Evolutionary conservation across 2,113 vertebrate species (phyloP).

Genomic region (Tenrec ecaudatus): DNA sequence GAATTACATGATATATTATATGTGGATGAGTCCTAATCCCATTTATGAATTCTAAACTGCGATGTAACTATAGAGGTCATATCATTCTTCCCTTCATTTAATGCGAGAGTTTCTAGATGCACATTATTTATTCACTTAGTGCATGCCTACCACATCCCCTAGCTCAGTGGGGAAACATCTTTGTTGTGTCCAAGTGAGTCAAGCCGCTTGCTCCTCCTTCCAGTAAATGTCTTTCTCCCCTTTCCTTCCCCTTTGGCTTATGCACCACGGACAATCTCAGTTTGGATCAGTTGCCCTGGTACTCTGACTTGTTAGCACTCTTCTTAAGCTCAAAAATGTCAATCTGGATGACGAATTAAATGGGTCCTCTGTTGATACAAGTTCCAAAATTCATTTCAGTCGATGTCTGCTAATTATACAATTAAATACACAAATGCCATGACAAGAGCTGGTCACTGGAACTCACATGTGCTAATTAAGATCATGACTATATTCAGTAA

Average conservation of each 20-base stretch:
- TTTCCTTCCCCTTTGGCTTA: neutral
- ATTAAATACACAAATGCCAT: neutral
- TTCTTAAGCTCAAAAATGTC: neutral
- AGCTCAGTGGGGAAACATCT: neutral
- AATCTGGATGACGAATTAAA: neutral
- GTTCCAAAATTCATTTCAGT: neutral
- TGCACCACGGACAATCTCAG: neutral
- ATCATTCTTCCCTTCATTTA: neutral
- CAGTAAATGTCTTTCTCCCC: neutral
- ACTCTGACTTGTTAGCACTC: neutral
- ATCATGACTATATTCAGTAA: neutral
- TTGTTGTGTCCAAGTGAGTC: neutral
- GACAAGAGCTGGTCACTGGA: conserved; percentile 16
- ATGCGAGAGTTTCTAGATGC: neutral
- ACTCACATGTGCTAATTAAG: neutral
- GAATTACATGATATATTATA: no score
- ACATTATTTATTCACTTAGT: neutral
- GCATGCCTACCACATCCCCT: neutral
- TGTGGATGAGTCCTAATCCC: no score
- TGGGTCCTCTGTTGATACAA: neutral
- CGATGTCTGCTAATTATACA: neutral
- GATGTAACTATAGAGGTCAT: neutral
- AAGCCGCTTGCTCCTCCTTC: neutral
- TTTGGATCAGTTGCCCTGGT: neutral
- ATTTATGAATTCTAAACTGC: no score